These are phyloP conservation scores for Hyperoplus immaculatus DNA, from an alignment of 2,797 vertebrate genomes.

Conservation along the genomic window DNA sequence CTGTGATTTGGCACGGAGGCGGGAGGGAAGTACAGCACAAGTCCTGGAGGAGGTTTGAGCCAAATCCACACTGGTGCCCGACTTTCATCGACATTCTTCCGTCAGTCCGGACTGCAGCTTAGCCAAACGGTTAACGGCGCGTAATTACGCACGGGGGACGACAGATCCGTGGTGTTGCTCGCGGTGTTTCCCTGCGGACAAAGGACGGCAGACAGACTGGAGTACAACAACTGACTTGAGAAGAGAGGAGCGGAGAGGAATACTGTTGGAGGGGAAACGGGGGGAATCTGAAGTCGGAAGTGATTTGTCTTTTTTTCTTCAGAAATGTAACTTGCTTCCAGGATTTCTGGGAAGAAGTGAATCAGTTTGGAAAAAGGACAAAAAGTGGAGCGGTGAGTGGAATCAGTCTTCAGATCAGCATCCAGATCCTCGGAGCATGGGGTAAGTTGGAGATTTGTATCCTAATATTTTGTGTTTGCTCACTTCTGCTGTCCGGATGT, in stretches of 20 bases:
- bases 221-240: slow-evolving; percentile 69
- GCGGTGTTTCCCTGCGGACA: slow-evolving; percentile 68
- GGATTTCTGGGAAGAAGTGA: slow-evolving; percentile 33
- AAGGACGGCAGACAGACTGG: slow-evolving; percentile 66
- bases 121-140: slow-evolving; percentile 51
- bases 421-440: slow-evolving; percentile 74
- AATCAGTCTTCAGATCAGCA: slow-evolving; percentile 41
- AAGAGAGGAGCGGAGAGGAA: slow-evolving; percentile 67
- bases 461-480: not conserved
- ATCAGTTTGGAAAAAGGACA: slow-evolving; percentile 26
- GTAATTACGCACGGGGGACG: slow-evolving; percentile 70
- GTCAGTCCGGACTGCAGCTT: slow-evolving; percentile 16
- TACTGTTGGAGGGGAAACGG: slow-evolving; percentile 49
- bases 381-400: slow-evolving; percentile 44
- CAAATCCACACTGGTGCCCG: slow-evolving; percentile 19
- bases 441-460: slow-evolving; percentile 68
- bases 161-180: slow-evolving; percentile 32
- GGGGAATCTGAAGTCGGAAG: slow-evolving; percentile 69
- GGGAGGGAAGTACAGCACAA: slow-evolving; percentile 54
- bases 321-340: slow-evolving; percentile 56
- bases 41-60: slow-evolving; percentile 51
- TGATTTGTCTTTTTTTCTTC: slow-evolving; percentile 50
- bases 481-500: slow-evolving; percentile 21
- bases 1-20: slow-evolving; percentile 54
- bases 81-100: slow-evolving; percentile 47